Evolutionary conservation across 2,888 invertebrate species (phyloP), one percentile per base, ranked within the genome.

Genomic region (Micoletzkya japonica): DNA sequence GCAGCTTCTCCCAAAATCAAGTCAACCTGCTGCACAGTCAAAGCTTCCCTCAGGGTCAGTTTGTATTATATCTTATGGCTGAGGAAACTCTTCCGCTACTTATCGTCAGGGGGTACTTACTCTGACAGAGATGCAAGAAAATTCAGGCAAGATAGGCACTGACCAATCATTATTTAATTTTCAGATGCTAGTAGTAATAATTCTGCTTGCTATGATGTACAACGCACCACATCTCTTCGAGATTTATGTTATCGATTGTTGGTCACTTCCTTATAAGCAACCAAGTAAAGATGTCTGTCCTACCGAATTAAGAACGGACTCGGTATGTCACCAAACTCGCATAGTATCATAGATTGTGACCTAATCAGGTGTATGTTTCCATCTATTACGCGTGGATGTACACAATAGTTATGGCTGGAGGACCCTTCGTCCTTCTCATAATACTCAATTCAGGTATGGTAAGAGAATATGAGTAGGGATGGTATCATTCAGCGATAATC

Each of bases 221-320:
- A 83, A 83, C 59, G 73, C 77, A 26, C 81, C 82, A 14, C 83
- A 82, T 71, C 71, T 82, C 70, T 83, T 81, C 72, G 83, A 83
- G 71, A 82, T 83, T n/a, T 79, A 75, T 59, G 82, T 82, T n/a
- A 77, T 82, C 58, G 79, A 80, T 57, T 82, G 82, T 64, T 83
- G 80, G 80, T 79, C 77, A 57, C 71, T 79, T 3, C 78, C 76
- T 28, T 82, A 81, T 71, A 72, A 73, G 10, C 75, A 76, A 26
- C 68, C 71, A 1, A 78, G 77, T 14, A 82, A 80, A 56, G 83
- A 83, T 61, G 82, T 83, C 26, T 83, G 83, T 67, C 83, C 83
- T n/a, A 82, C 83, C 4, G 78, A 74, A 37, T 73, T 83, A 7
- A 71, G 83, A 20, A 73, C 75, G 7, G 75, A 81, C 73, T 76